These are phyloP conservation scores for Agriopis leucophaearia DNA, from an alignment of 2,888 invertebrate species.

Conservation along the genomic window DNA sequence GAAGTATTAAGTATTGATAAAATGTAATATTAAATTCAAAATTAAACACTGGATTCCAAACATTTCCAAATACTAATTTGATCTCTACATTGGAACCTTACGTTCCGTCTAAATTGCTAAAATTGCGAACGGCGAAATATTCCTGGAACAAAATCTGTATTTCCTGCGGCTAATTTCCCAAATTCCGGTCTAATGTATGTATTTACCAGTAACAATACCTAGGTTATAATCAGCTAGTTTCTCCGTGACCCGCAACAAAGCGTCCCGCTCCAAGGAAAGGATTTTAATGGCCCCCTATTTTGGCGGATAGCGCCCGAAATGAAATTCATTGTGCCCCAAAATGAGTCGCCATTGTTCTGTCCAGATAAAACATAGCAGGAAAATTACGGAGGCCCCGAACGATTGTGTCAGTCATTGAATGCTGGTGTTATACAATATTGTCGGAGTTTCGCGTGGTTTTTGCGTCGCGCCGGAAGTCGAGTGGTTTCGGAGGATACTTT, in stretches of 20 bases:
- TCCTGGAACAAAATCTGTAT: constrained; percentile 34
- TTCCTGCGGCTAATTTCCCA: constrained; percentile 39
- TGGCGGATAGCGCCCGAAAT: constrained; percentile 74
- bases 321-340: constrained; percentile 80
- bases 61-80: constrained; percentile 13
- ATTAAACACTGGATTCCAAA: constrained; percentile 13
- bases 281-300: constrained; percentile 78
- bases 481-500: constrained; percentile 28
- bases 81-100: constrained; percentile 18
- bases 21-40: constrained; percentile 15
- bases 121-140: constrained; percentile 17
- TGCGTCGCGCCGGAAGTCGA: constrained; percentile 44
- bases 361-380: constrained; percentile 80
- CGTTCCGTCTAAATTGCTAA: background rate
- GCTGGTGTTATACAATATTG: constrained; percentile 71
- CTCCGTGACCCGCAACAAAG: constrained; percentile 44
- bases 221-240: constrained; percentile 46
- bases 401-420: constrained; percentile 73
- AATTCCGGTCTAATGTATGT: constrained; percentile 46
- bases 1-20: constrained; percentile 7
- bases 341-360: constrained; percentile 78
- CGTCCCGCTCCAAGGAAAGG: constrained; percentile 54
- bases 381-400: constrained; percentile 74
- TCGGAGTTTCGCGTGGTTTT: constrained; percentile 56
- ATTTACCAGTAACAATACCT: constrained; percentile 48